These are phyloP conservation scores for Tachysurus vachellii DNA, from an alignment of 2,113 vertebrate genomes.

Conservation along the genomic window DNA sequence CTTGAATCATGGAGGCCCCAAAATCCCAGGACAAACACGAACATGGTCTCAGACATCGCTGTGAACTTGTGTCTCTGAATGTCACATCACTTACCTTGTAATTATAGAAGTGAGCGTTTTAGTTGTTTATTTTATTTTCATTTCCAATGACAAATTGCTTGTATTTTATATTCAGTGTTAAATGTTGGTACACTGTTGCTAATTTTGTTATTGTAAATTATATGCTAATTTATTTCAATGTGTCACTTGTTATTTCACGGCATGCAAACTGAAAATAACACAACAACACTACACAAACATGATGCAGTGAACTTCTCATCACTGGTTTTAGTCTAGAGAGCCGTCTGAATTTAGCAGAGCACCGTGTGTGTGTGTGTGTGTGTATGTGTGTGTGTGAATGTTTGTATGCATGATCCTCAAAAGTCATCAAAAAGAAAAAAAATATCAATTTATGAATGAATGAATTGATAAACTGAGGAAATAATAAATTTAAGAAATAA, in stretches of 20 bases:
- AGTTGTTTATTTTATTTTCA: constrained; percentile 76
- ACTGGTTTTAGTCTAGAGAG: constrained; percentile 85
- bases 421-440: constrained; percentile 24
- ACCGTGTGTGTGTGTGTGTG: constrained; percentile 1
- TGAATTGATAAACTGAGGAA: too few species aligned
- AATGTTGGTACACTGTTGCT: constrained; percentile 97
- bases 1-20: constrained; percentile 54
- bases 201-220: constrained; percentile 96
- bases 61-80: constrained; percentile 84
- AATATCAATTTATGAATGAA: constrained; percentile 22
- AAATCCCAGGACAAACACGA: constrained; percentile 34
- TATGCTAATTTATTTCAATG: constrained; percentile 99
- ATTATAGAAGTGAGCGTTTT: constrained; percentile 78
- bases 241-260: constrained; percentile 90
- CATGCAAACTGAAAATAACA: constrained; percentile 80
- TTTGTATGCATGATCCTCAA: constrained; percentile 31
- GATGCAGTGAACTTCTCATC: constrained; percentile 83
- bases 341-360: constrained; percentile 70
- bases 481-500: not conserved
- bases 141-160: constrained; percentile 89
- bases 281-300: constrained; percentile 77
- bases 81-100: constrained; percentile 88
- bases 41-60: constrained; percentile 73
- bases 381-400: constrained; percentile 30
- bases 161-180: constrained; percentile 99